A percentile compares a stretch with the other conserved stretches of the same genome.
Conservation (phyloP, 2,888 invertebrate species). For the Agrochola lota region DNA sequence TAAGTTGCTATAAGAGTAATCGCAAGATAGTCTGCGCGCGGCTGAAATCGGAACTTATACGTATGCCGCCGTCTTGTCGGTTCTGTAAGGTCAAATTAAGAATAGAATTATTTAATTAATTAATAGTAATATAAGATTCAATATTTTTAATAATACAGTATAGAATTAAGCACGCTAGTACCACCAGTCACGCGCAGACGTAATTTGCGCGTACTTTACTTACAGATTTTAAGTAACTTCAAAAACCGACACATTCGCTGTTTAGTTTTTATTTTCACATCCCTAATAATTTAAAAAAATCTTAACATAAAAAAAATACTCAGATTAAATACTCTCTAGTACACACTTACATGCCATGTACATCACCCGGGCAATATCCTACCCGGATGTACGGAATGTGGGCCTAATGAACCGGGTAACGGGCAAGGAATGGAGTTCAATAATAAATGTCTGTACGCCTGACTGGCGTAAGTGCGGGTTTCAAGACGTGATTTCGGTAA, state of each 20-base stretch:
- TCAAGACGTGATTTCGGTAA: slow-evolving; percentile 37
- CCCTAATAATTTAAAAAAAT: too few species aligned
- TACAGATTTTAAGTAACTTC: background rate
- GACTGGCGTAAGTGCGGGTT: slow-evolving; percentile 31
- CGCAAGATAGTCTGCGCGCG: too few species aligned
- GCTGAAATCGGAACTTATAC: too few species aligned
- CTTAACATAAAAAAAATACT: background rate
- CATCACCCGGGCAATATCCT: slow-evolving; percentile 66
- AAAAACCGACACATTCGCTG: background rate
- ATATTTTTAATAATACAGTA: too few species aligned
- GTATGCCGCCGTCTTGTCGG: too few species aligned
- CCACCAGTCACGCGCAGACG: too few species aligned
- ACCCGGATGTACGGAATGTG: slow-evolving; percentile 66
- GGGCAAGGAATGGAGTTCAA: slow-evolving; percentile 56
- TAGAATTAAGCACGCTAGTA: too few species aligned
- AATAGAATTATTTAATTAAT: too few species aligned
- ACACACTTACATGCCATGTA: slow-evolving; percentile 33
- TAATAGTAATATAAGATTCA: too few species aligned
- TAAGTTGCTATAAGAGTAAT: too few species aligned
- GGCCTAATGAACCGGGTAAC: slow-evolving; percentile 69
- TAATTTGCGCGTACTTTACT: too few species aligned
- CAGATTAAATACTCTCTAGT: background rate
- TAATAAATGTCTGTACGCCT: slow-evolving; percentile 60
- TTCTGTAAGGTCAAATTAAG: too few species aligned
- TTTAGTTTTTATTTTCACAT: background rate